Conservation (phyloP, 2,888 invertebrate genomes). For the Ametastegia equiseti region DNA sequence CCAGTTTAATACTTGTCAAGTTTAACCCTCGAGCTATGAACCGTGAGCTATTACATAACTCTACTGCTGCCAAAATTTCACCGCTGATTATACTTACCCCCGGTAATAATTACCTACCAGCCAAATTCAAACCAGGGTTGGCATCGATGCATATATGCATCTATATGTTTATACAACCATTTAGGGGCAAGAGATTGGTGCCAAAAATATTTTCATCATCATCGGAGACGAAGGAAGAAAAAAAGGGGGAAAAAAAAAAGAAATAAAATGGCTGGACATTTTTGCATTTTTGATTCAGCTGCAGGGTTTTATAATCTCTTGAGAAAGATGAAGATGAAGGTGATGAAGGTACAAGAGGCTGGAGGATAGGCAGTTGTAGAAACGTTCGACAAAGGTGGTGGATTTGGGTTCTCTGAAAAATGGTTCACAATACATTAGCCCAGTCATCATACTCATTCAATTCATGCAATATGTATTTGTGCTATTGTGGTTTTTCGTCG, state of each 20-base stretch:
- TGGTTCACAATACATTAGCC: background rate
- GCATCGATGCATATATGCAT: too few species aligned
- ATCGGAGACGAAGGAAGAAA: too few species aligned
- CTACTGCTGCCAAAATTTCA: slow-evolving; percentile 15
- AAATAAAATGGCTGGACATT: too few species aligned
- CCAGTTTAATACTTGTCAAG: slow-evolving; percentile 41
- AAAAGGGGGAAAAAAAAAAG: too few species aligned
- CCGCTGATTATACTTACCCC: slow-evolving; percentile 25
- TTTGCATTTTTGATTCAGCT: background rate
- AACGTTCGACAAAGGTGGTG: background rate
- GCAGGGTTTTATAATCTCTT: too few species aligned
- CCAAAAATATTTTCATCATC: too few species aligned
- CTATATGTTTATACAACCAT: too few species aligned
- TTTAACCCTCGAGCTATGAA: slow-evolving; percentile 40
- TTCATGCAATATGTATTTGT: background rate
- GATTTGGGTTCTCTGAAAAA: background rate
- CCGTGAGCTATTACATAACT: slow-evolving; percentile 34
- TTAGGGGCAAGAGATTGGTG: too few species aligned
- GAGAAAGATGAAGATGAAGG: background rate
- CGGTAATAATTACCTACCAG: slow-evolving; percentile 11
- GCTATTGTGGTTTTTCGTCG: background rate
- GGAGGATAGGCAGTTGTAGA: too few species aligned
- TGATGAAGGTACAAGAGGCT: background rate
- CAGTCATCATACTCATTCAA: background rate
- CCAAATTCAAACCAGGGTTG: too few species aligned